Percentiles rank a stretch among this genome's conserved stretches.
Evolutionary conservation across 2,888 invertebrate genomes (phyloP).

Genomic region (Drosophila ezoana): DNA sequence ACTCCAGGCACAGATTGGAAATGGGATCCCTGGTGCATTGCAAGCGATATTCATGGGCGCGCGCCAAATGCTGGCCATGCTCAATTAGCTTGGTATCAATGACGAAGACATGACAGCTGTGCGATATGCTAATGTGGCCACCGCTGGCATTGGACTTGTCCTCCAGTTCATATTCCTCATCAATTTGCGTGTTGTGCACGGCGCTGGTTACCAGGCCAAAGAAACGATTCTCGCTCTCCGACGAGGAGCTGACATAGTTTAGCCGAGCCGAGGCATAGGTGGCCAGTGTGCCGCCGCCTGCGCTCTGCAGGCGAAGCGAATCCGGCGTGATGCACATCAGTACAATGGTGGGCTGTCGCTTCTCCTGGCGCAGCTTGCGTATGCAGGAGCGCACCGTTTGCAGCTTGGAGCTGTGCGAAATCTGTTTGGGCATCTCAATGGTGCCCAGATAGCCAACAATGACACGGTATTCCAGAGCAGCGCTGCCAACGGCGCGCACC

Average conservation of each 20-base stretch:
- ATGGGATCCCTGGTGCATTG: constrained; percentile 92
- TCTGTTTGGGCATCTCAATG: constrained; percentile 96
- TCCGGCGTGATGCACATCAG: constrained; percentile 93
- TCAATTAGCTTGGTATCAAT: constrained; percentile 94
- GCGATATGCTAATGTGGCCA: constrained; percentile 88
- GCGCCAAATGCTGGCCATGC: constrained; percentile 92
- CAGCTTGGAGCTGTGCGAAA: constrained; percentile 90
- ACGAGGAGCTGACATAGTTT: constrained; percentile 94
- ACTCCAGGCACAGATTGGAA: constrained; percentile 93
- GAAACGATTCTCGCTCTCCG: constrained; percentile 95
- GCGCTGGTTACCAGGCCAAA: constrained; percentile 97
- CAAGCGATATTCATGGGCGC: constrained; percentile 93
- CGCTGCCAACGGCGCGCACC: constrained; percentile 80
- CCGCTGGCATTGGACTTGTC: constrained; percentile 42
- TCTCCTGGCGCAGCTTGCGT: constrained; percentile 94
- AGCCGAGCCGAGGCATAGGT: constrained; percentile 94
- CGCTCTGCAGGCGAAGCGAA: constrained; percentile 91
- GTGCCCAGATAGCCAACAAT: constrained; percentile 98
- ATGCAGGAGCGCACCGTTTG: constrained; percentile 94
- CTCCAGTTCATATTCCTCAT: constrained; percentile 82
- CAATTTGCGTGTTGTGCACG: constrained; percentile 86
- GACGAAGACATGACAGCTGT: constrained; percentile 97
- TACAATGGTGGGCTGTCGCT: constrained; percentile 93
- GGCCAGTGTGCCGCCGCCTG: constrained; percentile 92
- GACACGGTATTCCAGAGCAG: constrained; percentile 91